Evolutionary conservation across 2,888 invertebrate species (phyloP).

Genomic region (Disparrhopalites patrizii): DNA sequence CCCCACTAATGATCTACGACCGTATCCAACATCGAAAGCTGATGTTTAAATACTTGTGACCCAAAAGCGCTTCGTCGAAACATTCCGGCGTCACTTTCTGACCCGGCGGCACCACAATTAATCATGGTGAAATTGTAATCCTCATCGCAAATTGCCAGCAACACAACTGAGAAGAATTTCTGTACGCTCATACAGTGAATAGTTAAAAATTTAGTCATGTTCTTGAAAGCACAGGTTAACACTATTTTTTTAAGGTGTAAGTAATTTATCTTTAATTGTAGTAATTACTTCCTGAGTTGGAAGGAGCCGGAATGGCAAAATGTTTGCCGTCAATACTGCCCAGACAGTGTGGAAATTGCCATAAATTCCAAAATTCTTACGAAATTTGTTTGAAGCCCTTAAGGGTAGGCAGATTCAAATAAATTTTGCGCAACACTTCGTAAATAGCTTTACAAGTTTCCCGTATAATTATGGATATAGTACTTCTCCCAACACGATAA

Average conservation of each 20-base stretch:
- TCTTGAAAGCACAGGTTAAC: too few relatives aligned
- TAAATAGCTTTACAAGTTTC: slow-evolving; percentile 2
- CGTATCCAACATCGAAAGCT: too few relatives aligned
- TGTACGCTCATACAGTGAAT: neutral
- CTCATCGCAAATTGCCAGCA: neutral
- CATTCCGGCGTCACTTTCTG: slow-evolving; percentile 1
- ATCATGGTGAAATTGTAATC: neutral
- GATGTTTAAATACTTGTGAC: neutral
- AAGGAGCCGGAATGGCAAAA: neutral
- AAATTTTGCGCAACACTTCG: neutral
- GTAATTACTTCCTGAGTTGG: neutral
- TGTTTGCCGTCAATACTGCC: slow-evolving; percentile 9
- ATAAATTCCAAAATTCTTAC: neutral
- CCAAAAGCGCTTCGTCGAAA: neutral
- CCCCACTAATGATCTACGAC: neutral
- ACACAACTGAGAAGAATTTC: neutral
- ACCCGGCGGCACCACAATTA: neutral
- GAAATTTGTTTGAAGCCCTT: neutral
- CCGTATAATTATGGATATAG: neutral
- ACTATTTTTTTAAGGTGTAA: too few relatives aligned
- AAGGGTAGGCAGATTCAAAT: neutral
- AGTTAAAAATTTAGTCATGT: too few relatives aligned
- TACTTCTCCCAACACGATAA: neutral
- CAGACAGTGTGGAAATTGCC: slow-evolving; percentile 8
- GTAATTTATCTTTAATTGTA: too few relatives aligned